phyloP scores from a whole-genome alignment of 2,888 invertebrate species.

The Dicyrtoma fusca region DNA sequence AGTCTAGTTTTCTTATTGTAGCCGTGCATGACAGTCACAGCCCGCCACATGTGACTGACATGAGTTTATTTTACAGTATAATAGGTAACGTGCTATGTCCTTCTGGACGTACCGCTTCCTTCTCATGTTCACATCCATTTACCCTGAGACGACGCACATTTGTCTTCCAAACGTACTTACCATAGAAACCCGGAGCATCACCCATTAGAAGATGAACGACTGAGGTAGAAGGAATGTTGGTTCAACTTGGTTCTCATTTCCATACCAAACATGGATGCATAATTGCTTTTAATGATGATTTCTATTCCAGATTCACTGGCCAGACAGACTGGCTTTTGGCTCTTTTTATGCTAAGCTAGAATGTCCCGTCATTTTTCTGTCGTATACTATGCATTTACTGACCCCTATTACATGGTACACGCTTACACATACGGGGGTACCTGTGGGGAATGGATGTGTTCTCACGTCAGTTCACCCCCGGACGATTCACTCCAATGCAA shows the following conservation, averaged over 20 bases:
- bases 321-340: background rate
- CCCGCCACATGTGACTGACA: slow-evolving; percentile 20
- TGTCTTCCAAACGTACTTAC: slow-evolving; percentile 11
- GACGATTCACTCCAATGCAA: no score
- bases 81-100: background rate
- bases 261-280: slow-evolving; percentile 24
- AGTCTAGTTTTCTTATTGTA: background rate
- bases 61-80: slow-evolving; percentile 19
- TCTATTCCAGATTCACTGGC: slow-evolving; percentile 24
- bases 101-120: background rate
- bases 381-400: no score
- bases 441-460: no score
- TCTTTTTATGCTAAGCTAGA: background rate
- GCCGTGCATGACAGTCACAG: background rate
- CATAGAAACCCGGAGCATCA: slow-evolving; percentile 1
- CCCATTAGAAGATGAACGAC: background rate
- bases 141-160: slow-evolving; percentile 14
- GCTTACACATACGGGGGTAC: no score
- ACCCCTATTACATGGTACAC: no score
- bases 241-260: background rate
- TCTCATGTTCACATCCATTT: background rate
- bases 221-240: slow-evolving; percentile 4
- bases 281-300: slow-evolving; percentile 32
- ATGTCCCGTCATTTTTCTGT: background rate
- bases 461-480: no score